phyloP scores from a whole-genome alignment of 2,797 vertebrate genomes.

The Bradypus variegatus region DNA sequence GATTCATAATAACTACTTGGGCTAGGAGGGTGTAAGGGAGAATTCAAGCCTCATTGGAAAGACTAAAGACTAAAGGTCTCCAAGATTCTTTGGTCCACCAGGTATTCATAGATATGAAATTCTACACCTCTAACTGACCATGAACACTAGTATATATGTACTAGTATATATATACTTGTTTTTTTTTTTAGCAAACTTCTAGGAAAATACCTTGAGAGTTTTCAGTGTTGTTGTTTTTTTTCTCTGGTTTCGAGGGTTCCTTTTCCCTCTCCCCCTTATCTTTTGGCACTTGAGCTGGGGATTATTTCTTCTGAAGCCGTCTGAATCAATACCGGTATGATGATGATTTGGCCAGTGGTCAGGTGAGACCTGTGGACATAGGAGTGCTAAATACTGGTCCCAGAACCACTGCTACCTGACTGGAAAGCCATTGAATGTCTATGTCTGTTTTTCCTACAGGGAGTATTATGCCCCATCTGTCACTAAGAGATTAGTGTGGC shows the following conservation, averaged over 20 bases:
- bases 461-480: background rate
- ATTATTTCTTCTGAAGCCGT: background rate
- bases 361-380: background rate
- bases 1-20: constrained; percentile 5
- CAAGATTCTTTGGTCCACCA: constrained; percentile 9
- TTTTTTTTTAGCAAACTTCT: background rate
- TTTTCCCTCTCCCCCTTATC: background rate
- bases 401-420: background rate
- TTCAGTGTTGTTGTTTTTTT: background rate
- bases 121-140: background rate
- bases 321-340: constrained; percentile 15
- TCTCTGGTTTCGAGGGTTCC: background rate
- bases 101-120: constrained; percentile 32
- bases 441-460: background rate
- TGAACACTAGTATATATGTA: background rate
- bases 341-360: background rate
- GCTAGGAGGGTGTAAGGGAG: background rate
- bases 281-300: constrained; percentile 14
- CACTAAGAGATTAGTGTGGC: background rate
- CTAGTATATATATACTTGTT: too few relatives aligned
- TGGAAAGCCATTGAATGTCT: background rate
- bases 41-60: constrained; percentile 29
- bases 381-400: background rate
- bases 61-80: constrained; percentile 12
- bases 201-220: constrained; percentile 24